These are phyloP conservation scores for Gobionotothen gibberifrons DNA, from an alignment of 2,797 vertebrate species.

Conservation along the genomic window DNA sequence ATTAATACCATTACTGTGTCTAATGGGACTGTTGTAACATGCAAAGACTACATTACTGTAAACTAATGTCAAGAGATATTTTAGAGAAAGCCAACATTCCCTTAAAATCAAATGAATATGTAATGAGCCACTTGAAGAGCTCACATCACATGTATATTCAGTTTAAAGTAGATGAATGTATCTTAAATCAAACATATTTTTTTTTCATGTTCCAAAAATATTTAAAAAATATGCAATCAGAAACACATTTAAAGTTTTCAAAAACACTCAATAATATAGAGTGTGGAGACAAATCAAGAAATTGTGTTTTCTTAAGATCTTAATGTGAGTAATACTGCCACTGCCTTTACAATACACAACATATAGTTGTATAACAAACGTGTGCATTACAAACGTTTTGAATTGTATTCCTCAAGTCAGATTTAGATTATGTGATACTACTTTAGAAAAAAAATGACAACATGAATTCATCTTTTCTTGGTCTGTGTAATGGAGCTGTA, in stretches of 20 bases:
- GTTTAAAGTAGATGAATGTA: neutral
- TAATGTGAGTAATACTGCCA: too few relatives aligned
- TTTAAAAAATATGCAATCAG: neutral
- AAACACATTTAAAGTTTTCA: neutral
- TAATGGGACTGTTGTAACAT: neutral
- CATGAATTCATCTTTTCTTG: neutral
- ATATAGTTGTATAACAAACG: neutral
- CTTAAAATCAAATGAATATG: neutral
- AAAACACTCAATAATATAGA: too few relatives aligned
- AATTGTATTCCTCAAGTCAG: neutral
- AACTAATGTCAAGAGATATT: neutral
- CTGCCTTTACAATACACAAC: neutral
- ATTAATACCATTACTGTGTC: slow-evolving; percentile 7
- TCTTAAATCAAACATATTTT: neutral
- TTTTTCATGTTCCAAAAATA: too few relatives aligned
- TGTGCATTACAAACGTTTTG: neutral
- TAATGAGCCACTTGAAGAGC: slow-evolving; percentile 4
- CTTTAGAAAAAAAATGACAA: neutral
- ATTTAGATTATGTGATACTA: neutral
- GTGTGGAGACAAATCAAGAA: neutral
- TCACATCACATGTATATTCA: neutral
- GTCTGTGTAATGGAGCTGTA: slow-evolving; percentile 1
- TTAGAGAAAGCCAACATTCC: slow-evolving; percentile 4
- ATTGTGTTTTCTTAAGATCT: neutral
- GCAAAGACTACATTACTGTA: slow-evolving; percentile 3